Base-by-base conservation (phyloP, 30 jellyfish, hydroid and myxozoan genomes). In the Aurelia aurita region DNA sequence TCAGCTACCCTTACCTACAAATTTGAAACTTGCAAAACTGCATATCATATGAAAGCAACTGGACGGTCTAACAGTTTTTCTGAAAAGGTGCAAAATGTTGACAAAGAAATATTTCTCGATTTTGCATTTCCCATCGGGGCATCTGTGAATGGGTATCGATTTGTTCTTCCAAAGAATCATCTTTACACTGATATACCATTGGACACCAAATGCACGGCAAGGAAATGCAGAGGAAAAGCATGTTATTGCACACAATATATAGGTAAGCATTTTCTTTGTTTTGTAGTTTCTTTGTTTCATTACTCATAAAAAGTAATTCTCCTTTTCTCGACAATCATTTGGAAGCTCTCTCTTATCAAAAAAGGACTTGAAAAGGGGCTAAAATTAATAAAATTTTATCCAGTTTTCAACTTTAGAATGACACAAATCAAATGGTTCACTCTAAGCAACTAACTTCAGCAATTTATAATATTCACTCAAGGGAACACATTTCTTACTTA, bases 111-210 rank as follows among this genome's bases (percentile, higher is more conserved):
- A 43, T 86, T 86, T 79, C 73, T 91, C 11, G 90, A 91, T 45
- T 91, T 91, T 35, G 98, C 98, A 0, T 91, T 91, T 53, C 98
- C 98, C 8, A 92, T 97, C 25, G 97, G 90, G 34, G 91, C 95
- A 13, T 84, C 96, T 9, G 86, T 87, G 9, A 87, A 87, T 76
- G 98, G 93, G 16, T 61, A 84, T 54, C 70, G 87, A 43, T 90
- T 90, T 73, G 82, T 61, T 64, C 43, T 57, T n/a, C 97, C 97
- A 3, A 75, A 76, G 49, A 85, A 84, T 59, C 87, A 95, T 9
- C 59, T 90, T 31, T 90, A 84, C 62, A 72, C 91, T 9, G 82
- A 90, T 22, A 39, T 61, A 31, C 90, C 86, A 29, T 15, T 34
- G 65, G 93, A 74, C 47, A 53, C 23, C 47, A 94, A 85, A 23